Evolutionary conservation across 1,140 invertebrate genomes (phyloP).

Genomic region (Helicoverpa armigera): DNA sequence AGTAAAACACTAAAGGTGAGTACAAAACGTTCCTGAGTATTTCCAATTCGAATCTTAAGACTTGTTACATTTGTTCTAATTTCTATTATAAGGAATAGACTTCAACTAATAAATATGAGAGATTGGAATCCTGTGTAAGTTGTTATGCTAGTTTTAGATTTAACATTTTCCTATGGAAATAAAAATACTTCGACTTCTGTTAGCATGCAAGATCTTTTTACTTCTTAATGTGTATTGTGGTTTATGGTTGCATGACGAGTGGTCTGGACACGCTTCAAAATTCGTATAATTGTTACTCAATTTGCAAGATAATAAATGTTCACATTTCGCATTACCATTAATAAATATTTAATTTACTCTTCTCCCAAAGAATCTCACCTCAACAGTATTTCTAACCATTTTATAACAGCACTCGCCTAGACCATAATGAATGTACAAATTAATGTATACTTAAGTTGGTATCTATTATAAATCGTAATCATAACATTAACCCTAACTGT

Average conservation of each 20-base stretch:
- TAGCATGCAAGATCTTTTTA: constrained; percentile 23
- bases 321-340: background rate
- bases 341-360: background rate
- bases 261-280: background rate
- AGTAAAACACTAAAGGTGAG: constrained; percentile 22
- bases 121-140: constrained; percentile 58
- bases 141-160: constrained; percentile 62
- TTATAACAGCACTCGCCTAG: constrained; percentile 17
- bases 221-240: constrained; percentile 20
- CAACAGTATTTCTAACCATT: background rate
- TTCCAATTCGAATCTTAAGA: constrained; percentile 46
- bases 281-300: too few relatives aligned
- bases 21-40: constrained; percentile 39
- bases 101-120: constrained; percentile 41
- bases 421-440: constrained; percentile 39
- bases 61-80: constrained; percentile 54
- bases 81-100: constrained; percentile 35
- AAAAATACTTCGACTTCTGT: constrained; percentile 50
- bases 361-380: constrained; percentile 1
- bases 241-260: constrained; percentile 37
- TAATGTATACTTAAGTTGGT: constrained; percentile 18
- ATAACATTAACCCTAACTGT: constrained; percentile 51
- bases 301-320: background rate
- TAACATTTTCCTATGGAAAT: constrained; percentile 68
- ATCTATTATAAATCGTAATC: constrained; percentile 29